Base-by-base conservation (phyloP, 2,113 vertebrate species). In the Psophia crepitans region DNA sequence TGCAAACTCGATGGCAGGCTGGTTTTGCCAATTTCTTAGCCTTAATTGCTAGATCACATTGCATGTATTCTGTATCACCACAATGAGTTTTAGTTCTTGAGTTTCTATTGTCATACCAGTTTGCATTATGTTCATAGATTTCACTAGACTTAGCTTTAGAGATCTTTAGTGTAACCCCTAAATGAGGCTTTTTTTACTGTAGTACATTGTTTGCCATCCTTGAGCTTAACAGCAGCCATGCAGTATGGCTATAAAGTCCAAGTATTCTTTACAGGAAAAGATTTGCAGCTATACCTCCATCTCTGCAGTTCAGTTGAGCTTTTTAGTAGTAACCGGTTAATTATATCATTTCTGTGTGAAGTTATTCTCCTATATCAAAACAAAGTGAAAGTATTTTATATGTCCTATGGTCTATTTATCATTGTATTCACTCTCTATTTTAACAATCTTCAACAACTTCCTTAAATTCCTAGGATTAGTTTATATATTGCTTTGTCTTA, bases 401-500 rank as follows among this genome's bases (percentile, higher is more conserved):
- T 64, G 10, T 94, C 32, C 8, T 60, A 3, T 68, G 30, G 11
- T 64, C 24, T 84, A 84, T 82, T 86, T 90, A 64, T 76, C 43
- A 53, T 32, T 61, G 33, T 37, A 48, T 78, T 89, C 19, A 44
- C 44, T 15, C 73, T 56, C 10, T 63, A 82, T 90, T 93, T 87
- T 81, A 93, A 75, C 95, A 82, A 14, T 73, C 86, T 95, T 89
- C 90, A 83, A 95, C 80, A 93, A 92, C 44, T 84, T 81, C 89
- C 89, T 91, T 94, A 57, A 64, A 91, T 87, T 93, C 35, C 44
- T 87, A 48, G 27, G 60, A 61, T 87, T 87, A 69, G 95, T 97
- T 95, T 96, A 93, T 82, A 73, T 87, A 94, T 82, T 93, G 57
- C 57, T 93, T 92, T 93, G 35, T 92, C 80, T 92, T 95, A 63